A percentile compares a stretch with the other conserved stretches of the same genome.
Conservation (phyloP, 2,113 vertebrate genomes). For the Rhinopomastus cyanomelas region DNA sequence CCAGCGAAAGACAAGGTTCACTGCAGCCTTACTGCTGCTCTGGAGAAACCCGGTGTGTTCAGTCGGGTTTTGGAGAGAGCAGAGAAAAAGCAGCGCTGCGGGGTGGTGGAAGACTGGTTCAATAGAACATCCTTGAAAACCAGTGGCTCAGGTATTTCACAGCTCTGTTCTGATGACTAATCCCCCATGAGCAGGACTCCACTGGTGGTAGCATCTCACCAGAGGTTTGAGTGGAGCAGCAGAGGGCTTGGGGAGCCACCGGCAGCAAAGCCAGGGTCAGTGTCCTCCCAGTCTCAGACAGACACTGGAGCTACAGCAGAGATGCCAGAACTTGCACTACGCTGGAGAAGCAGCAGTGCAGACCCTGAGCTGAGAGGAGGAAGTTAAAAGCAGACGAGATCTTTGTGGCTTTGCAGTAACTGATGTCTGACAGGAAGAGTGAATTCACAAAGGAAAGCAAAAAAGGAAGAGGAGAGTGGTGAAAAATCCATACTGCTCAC, state of each 20-base stretch:
- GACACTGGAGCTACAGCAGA: background rate
- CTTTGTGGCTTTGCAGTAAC: constrained; percentile 62
- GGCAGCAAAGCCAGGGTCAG: background rate
- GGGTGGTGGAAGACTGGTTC: background rate
- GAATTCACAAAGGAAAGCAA: background rate
- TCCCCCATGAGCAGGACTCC: background rate
- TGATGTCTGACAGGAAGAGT: constrained; percentile 45
- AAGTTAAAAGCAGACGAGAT: constrained; percentile 64
- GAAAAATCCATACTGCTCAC: constrained; percentile 50
- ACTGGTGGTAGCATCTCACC: background rate
- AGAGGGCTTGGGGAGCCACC: fast-evolving
- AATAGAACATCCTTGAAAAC: background rate
- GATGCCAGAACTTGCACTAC: background rate
- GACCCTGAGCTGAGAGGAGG: constrained; percentile 6
- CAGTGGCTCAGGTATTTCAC: background rate
- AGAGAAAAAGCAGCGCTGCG: background rate
- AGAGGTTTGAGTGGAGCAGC: background rate
- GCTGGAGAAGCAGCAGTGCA: constrained; percentile 14
- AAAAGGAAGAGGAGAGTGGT: background rate
- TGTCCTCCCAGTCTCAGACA: background rate
- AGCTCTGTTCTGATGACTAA: background rate
- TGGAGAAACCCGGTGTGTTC: background rate
- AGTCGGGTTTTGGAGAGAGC: background rate
- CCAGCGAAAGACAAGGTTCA: background rate
- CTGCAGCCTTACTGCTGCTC: background rate